phyloP scores from a whole-genome alignment of 2,113 vertebrate genomes.

The Amphilophus citrinellus region DNA sequence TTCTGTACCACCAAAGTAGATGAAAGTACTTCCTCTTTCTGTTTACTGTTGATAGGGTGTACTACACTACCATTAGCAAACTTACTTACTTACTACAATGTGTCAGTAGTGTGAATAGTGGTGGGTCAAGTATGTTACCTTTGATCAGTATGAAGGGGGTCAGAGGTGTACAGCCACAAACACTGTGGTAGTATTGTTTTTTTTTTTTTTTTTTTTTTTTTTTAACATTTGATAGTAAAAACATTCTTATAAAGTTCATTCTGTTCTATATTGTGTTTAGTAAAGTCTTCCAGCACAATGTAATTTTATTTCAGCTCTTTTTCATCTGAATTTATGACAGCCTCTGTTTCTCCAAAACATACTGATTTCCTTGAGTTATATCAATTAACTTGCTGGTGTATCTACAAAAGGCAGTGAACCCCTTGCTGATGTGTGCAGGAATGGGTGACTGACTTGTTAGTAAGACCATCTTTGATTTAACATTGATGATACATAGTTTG shows the following conservation, averaged over 20 bases:
- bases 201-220: not conserved
- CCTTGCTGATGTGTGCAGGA: not conserved
- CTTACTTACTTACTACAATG: not conserved
- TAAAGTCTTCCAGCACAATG: not conserved
- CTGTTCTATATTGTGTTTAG: not conserved
- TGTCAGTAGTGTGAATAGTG: not conserved
- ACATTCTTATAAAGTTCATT: fast-evolving
- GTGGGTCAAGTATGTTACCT: not conserved
- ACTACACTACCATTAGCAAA: not conserved
- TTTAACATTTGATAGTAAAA: not conserved
- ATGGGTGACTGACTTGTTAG: not conserved
- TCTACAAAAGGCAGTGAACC: not conserved
- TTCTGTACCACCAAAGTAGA: not conserved
- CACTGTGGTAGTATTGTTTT: fast-evolving
- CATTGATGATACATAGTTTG: no score
- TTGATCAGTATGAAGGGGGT: not conserved
- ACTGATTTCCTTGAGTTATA: not conserved
- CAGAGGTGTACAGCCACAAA: not conserved
- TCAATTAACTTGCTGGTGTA: fast-evolving
- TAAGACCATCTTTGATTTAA: not conserved
- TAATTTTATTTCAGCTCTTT: not conserved
- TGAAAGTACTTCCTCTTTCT: not conserved
- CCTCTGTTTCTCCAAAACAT: not conserved
- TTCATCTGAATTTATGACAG: fast-evolving
- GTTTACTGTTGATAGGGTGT: not conserved